These are phyloP conservation scores for Cydia fagiglandana DNA, from an alignment of 1,140 invertebrate genomes.

Conservation along the genomic window DNA sequence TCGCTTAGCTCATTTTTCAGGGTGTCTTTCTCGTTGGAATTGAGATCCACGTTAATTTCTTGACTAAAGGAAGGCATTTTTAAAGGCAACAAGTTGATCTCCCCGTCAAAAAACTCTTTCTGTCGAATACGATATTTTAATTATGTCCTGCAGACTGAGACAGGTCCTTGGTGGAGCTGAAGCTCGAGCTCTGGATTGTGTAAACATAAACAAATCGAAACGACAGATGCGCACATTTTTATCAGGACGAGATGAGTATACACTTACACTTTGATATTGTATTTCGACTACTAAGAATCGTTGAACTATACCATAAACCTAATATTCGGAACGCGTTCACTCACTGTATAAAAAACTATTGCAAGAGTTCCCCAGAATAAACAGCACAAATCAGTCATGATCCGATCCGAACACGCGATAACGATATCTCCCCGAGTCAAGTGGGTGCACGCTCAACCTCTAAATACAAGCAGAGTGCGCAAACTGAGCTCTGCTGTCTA, in stretches of 20 bases:
- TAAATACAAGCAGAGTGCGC: conserved; percentile 66
- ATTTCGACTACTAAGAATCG: conserved; percentile 42
- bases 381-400: conserved; percentile 56
- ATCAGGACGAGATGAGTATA: conserved; percentile 40
- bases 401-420: conserved; percentile 55
- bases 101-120: conserved; percentile 38
- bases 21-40: conserved; percentile 57
- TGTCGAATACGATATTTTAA: neutral
- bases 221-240: conserved; percentile 43
- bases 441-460: conserved; percentile 56
- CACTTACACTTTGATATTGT: conserved; percentile 38
- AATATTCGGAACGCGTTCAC: conserved; percentile 41
- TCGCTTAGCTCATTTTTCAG: conserved; percentile 55
- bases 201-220: conserved; percentile 38
- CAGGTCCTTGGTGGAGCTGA: conserved; percentile 1
- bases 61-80: conserved; percentile 71
- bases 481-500: conserved; percentile 64
- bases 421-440: conserved; percentile 54
- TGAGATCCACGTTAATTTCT: conserved; percentile 67
- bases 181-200: conserved; percentile 27
- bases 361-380: conserved; percentile 43
- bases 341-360: conserved; percentile 48
- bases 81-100: conserved; percentile 42
- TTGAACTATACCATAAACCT: conserved; percentile 42
- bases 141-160: neutral